phyloP scores from a whole-genome alignment of 2,888 invertebrate species.

The Drosophila anomelani region DNA sequence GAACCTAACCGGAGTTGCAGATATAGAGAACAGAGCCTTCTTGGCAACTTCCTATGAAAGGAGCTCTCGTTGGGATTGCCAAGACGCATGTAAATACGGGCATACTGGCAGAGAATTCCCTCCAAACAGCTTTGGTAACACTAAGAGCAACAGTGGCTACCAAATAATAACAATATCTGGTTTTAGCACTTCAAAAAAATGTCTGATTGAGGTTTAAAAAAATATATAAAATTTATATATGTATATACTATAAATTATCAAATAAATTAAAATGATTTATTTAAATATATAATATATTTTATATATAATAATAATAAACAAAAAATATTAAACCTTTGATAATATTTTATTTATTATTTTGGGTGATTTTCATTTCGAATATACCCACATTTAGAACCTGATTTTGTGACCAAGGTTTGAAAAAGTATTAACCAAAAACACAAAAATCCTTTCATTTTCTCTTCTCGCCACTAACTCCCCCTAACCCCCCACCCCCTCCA shows the following conservation, averaged over 20 bases:
- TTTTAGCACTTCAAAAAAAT: background rate
- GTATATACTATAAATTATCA: too few species aligned
- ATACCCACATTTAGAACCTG: constrained; percentile 22
- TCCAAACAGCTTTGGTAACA: constrained; percentile 1
- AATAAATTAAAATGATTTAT: too few species aligned
- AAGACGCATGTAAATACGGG: constrained; percentile 18
- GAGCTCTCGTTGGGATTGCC: constrained; percentile 3
- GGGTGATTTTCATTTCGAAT: too few species aligned
- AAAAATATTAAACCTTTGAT: background rate
- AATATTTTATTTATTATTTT: background rate
- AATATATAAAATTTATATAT: background rate
- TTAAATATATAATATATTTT: too few species aligned
- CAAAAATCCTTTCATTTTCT: constrained; percentile 42
- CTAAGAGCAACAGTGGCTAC: background rate
- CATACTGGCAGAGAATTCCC: background rate
- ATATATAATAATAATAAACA: too few species aligned
- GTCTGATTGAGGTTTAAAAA: too few species aligned
- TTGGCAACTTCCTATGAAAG: constrained; percentile 25
- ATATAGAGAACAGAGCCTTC: constrained; percentile 25
- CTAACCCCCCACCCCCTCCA: background rate
- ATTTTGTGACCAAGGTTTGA: constrained; percentile 23
- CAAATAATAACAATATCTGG: background rate
- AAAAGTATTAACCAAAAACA: constrained; percentile 20
- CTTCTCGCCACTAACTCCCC: constrained; percentile 2
- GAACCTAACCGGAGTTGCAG: constrained; percentile 8